A percentile compares a stretch with the other conserved stretches of the same genome.
Conservation (phyloP, 2,113 vertebrate genomes). For the Eidolon helvum region DNA sequence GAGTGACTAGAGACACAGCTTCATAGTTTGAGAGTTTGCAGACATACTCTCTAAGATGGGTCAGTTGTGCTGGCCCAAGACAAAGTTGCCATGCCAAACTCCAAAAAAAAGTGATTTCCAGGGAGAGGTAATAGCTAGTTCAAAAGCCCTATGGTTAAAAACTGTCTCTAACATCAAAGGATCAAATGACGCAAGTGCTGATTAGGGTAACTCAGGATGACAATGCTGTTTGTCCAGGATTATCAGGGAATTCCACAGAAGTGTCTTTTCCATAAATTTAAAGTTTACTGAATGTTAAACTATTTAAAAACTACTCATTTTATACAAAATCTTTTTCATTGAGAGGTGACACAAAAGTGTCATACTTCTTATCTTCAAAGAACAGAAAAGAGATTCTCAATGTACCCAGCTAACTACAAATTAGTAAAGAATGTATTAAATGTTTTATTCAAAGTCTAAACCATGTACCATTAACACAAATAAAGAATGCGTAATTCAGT, state of each 20-base stretch:
- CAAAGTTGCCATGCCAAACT: not conserved
- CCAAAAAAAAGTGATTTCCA: not conserved
- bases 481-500: not conserved
- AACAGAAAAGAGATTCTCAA: not conserved
- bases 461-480: not conserved
- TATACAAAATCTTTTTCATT: not conserved
- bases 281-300: not conserved
- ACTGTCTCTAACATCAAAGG: not conserved
- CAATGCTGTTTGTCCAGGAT: not conserved
- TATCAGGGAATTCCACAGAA: not conserved
- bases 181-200: not conserved
- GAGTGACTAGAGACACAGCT: not conserved
- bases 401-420: not conserved
- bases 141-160: not conserved
- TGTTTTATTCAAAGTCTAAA: not conserved
- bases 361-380: not conserved
- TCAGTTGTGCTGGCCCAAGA: not conserved
- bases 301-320: not conserved
- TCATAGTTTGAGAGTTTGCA: not conserved
- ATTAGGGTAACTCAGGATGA: not conserved
- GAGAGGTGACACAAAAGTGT: not conserved
- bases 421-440: not conserved
- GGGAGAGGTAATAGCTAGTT: not conserved
- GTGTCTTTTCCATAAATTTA: not conserved
- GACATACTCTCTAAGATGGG: not conserved